Percentiles rank a stretch among this genome's conserved stretches.
These are phyloP conservation scores for Ormyrus pomaceus DNA, from an alignment of 2,888 invertebrate genomes.

Conservation along the genomic window DNA sequence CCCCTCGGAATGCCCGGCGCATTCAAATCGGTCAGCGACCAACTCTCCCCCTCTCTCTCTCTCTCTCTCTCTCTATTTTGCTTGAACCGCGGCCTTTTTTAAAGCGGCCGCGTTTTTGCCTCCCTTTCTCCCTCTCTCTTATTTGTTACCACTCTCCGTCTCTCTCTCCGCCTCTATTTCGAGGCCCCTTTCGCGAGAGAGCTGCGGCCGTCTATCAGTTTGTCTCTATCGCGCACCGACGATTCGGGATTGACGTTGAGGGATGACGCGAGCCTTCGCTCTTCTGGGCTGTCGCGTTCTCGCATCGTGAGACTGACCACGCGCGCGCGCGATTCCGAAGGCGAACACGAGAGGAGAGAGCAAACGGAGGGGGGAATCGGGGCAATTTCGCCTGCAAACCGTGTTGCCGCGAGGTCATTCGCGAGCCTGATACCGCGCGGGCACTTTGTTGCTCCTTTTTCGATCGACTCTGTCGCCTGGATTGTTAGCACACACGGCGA, in stretches of 20 bases:
- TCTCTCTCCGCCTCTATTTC: too few species aligned
- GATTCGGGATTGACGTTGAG: constrained; percentile 72
- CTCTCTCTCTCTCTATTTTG: constrained; percentile 5
- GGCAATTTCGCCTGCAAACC: constrained; percentile 18
- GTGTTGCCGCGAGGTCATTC: background rate
- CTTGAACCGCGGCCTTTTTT: constrained; percentile 7
- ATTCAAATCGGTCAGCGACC: constrained; percentile 53
- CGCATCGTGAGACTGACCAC: constrained; percentile 64
- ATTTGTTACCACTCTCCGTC: background rate
- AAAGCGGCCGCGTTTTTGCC: background rate
- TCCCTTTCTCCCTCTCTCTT: constrained; percentile 10
- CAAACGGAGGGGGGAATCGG: background rate
- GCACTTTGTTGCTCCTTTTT: background rate
- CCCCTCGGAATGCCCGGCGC: constrained; percentile 30
- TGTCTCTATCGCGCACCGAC: constrained; percentile 54
- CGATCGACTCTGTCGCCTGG: too few species aligned
- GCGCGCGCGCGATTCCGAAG: constrained; percentile 9
- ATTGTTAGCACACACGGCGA: too few species aligned
- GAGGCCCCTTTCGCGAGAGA: too few species aligned
- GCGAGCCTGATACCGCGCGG: background rate
- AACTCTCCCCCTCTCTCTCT: background rate
- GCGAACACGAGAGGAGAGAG: background rate
- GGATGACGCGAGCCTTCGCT: constrained; percentile 69
- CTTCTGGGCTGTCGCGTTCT: constrained; percentile 62
- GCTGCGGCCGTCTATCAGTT: constrained; percentile 45